A percentile compares a stretch with the other conserved stretches of the same genome.
phyloP scores from a whole-genome alignment of 2,797 vertebrate genomes.

The Leptodactylus fallax region DNA sequence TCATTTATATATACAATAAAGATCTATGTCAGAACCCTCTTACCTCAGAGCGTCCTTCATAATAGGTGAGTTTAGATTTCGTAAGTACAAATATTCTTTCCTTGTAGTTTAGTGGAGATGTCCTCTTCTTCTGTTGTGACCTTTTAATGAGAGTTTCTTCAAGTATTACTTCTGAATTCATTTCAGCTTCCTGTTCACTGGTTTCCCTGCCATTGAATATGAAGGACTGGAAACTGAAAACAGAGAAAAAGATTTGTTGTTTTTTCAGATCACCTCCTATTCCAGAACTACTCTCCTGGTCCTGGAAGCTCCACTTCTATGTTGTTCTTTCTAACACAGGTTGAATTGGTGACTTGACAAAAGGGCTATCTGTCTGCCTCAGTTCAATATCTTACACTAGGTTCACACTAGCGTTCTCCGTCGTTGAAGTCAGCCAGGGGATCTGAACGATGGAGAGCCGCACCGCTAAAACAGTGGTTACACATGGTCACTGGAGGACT shows the following conservation, averaged over 20 bases:
- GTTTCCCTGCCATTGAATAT: conserved; percentile 80
- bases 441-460: no score
- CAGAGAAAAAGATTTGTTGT: not conserved
- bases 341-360: no score
- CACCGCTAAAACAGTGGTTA: no score
- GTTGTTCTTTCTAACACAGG: no score
- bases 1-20: not conserved
- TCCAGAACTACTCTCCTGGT: no score
- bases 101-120: conserved; percentile 93
- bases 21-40: conserved; percentile 27
- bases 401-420: no score
- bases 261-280: no score
- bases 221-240: conserved; percentile 67
- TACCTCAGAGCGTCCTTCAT: conserved; percentile 89
- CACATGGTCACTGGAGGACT: no score
- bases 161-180: conserved; percentile 85
- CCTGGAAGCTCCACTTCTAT: no score
- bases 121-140: conserved; percentile 93
- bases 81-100: conserved; percentile 91
- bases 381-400: no score
- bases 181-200: conserved; percentile 76
- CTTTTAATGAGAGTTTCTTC: conserved; percentile 92
- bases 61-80: conserved; percentile 85
- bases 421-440: no score
- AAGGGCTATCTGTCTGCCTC: no score